Conservation (phyloP, 2,888 invertebrate species). For the Heteromurus nitidus region DNA sequence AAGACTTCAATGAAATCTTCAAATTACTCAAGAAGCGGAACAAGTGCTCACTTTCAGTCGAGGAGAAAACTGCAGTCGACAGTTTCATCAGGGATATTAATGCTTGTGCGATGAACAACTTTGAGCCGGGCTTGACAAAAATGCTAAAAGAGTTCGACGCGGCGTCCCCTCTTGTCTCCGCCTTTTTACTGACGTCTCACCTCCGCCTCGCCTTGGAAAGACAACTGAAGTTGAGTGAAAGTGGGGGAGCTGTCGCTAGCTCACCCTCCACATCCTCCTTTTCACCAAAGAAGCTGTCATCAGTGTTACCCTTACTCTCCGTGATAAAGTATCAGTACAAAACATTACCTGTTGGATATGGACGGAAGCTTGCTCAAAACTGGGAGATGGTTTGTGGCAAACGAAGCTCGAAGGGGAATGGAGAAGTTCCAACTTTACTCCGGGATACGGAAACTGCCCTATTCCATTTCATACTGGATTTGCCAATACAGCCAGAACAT, state of each 20-base stretch:
- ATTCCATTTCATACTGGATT: conserved; percentile 60
- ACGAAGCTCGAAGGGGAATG: conserved; percentile 46
- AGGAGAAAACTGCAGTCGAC: conserved; percentile 40
- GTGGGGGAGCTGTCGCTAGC: neutral
- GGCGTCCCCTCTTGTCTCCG: conserved; percentile 41
- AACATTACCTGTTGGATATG: conserved; percentile 58
- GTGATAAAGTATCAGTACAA: conserved; percentile 64
- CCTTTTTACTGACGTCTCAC: conserved; percentile 50
- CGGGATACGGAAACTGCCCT: conserved; percentile 56
- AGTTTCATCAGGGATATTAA: conserved; percentile 50
- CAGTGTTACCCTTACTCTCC: conserved; percentile 53
- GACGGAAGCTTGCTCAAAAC: conserved; percentile 62
- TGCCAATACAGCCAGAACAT: conserved; percentile 50
- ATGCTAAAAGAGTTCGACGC: conserved; percentile 37
- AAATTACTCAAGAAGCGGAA: conserved; percentile 53
- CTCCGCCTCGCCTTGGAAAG: conserved; percentile 45
- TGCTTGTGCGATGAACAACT: conserved; percentile 53
- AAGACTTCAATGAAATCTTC: conserved; percentile 42
- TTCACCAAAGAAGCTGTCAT: conserved; percentile 13
- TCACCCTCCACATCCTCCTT: conserved; percentile 8
- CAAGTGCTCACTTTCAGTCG: conserved; percentile 35
- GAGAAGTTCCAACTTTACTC: conserved; percentile 64
- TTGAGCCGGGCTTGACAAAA: conserved; percentile 30
- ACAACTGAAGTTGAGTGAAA: conserved; percentile 39
- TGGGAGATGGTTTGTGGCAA: conserved; percentile 67